Evolutionary conservation across 2,888 invertebrate species (phyloP), one percentile per base, ranked within the genome.

Genomic region (Dinocampus coccinellae): DNA sequence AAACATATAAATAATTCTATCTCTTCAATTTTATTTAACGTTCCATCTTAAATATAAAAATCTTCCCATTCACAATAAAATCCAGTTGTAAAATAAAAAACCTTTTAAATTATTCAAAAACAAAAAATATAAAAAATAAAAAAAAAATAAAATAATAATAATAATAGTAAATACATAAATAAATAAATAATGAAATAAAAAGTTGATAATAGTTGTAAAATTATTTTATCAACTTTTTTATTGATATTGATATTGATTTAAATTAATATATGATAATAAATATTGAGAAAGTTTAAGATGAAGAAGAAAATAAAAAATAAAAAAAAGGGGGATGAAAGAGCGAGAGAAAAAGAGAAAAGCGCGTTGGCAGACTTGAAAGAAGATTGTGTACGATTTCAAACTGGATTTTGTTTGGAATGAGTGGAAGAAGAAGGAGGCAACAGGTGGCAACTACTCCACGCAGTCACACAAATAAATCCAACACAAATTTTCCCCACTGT

Each of bases 381-480:
- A 75, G 76, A 61, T 66, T 69, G 75, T 69, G 75, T 76, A 70
- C 75, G 76, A 77, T 47, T 47, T 47, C 36, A 42, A n/a, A 39
- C 16, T 33, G 29, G 58, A 33, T 29, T 26, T 42, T 24, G 24
- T 63, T 63, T 16, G 24, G 52, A 29, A 24, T 39, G 61, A 16
- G 29, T 63, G 33, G 81, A 77, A 81, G 79, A 79, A 47, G 47
- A 47, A 16, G 82, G 82, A 84, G 84, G 85, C 85, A 85, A 85
- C 85, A 85, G 85, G 85, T 85, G 85, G 85, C 79, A 84, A 84
- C 79, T 80, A 72, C 70, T 68, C 61, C 70, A 36, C 81, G 78
- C 80, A 82, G 80, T 82, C 81, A 79, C 47, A 47, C 82, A 84
- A 85, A 85, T 84, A 85, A 85, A 84, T 85, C 81, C 83, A 84